Percentiles rank a stretch among this genome's conserved stretches.
Evolutionary conservation across 1,140 invertebrate species (phyloP).

Genomic region (Agraylea sexmaculata): DNA sequence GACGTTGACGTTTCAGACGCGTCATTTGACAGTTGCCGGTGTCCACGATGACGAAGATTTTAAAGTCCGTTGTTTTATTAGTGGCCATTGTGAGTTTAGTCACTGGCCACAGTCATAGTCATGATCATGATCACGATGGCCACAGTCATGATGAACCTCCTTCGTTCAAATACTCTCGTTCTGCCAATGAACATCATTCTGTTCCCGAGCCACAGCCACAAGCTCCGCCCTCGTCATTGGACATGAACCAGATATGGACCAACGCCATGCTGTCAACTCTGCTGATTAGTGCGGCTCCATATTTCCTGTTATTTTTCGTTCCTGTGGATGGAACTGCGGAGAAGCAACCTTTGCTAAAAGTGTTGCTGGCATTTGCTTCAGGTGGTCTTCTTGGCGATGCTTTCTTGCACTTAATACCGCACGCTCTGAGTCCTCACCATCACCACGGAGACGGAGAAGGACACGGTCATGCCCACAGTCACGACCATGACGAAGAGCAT

Average conservation of each 20-base stretch:
- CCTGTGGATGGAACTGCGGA: conserved; percentile 80
- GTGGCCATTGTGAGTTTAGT: not conserved
- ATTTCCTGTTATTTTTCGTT: conserved; percentile 86
- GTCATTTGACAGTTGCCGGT: too few species aligned
- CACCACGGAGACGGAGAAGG: conserved; percentile 37
- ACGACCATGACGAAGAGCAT: conserved; percentile 36
- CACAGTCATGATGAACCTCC: conserved; percentile 43
- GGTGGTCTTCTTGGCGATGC: conserved; percentile 92
- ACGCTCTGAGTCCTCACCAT: conserved; percentile 65
- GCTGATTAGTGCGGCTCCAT: conserved; percentile 87
- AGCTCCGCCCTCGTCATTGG: conserved; percentile 9
- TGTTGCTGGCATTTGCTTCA: conserved; percentile 87
- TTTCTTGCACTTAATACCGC: conserved; percentile 92
- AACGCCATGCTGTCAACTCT: conserved; percentile 79
- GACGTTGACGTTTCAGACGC: too few species aligned
- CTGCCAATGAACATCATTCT: conserved; percentile 47
- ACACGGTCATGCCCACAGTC: conserved; percentile 43
- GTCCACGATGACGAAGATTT: too few species aligned
- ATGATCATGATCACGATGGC: conserved; percentile 21
- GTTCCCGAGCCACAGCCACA: conserved; percentile 6
- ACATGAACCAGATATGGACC: conserved; percentile 53
- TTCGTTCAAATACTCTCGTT: conserved; percentile 61
- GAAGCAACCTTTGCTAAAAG: conserved; percentile 73
- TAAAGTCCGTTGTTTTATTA: not conserved
- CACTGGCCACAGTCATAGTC: conserved; percentile 1